A percentile compares a stretch with the other conserved stretches of the same genome.
Conservation (phyloP, 2,888 invertebrate genomes). For the Pyrrhosoma nymphula region DNA sequence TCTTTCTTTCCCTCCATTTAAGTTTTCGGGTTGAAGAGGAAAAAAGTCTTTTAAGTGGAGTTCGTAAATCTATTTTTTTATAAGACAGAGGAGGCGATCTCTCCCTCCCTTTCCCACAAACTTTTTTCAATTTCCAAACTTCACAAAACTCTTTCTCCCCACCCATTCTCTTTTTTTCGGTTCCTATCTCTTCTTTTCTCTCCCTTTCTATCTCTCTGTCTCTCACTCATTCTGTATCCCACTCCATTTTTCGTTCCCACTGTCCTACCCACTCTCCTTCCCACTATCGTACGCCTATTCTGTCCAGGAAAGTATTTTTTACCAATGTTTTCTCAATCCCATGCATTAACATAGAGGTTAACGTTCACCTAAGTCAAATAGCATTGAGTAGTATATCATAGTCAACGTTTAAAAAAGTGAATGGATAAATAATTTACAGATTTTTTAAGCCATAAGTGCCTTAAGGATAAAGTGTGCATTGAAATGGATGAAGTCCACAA, state of each 20-base stretch:
- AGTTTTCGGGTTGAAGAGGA: background rate
- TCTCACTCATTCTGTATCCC: background rate
- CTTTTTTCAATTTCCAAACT: slow-evolving; percentile 36
- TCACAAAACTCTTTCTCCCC: background rate
- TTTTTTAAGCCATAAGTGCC: too few relatives aligned
- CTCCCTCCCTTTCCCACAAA: background rate
- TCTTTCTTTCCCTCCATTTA: slow-evolving; percentile 16
- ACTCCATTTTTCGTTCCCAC: background rate
- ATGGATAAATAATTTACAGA: too few relatives aligned
- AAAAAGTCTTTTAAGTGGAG: slow-evolving; percentile 14
- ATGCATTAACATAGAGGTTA: too few relatives aligned
- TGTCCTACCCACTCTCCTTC: too few relatives aligned
- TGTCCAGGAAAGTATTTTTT: too few relatives aligned
- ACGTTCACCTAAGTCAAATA: too few relatives aligned
- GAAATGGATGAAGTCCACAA: too few relatives aligned
- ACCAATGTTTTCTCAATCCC: too few relatives aligned
- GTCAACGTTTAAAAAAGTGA: too few relatives aligned
- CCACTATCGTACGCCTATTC: too few relatives aligned
- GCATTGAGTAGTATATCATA: too few relatives aligned
- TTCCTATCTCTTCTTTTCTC: background rate
- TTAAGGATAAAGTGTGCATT: too few relatives aligned
- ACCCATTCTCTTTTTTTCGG: background rate
- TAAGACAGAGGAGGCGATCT: slow-evolving; percentile 20
- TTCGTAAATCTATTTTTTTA: slow-evolving; percentile 37
- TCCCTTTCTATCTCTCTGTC: background rate